Percentiles rank a stretch among this genome's conserved stretches.
phyloP scores from a whole-genome alignment of 1,140 invertebrate genomes.

The Drosophila mojavensis region DNA sequence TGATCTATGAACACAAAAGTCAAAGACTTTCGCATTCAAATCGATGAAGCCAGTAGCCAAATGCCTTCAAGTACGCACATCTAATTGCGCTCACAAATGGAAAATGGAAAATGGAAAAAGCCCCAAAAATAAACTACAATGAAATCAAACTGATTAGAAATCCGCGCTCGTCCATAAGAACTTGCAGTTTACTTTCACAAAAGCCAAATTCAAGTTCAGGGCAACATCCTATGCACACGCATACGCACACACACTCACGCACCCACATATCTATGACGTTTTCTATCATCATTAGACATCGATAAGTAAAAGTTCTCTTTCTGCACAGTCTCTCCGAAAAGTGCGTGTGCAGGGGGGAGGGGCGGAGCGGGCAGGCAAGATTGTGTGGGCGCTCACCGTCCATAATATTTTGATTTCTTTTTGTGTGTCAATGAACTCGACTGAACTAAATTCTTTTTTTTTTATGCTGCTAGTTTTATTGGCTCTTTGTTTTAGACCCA shows the following conservation, averaged over 20 bases:
- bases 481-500: constrained; percentile 45
- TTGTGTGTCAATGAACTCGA: constrained; percentile 77
- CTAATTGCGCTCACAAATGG: constrained; percentile 64
- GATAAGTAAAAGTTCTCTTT: constrained; percentile 39
- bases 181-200: constrained; percentile 59
- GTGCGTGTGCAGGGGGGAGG: constrained; percentile 12
- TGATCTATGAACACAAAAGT: constrained; percentile 63
- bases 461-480: constrained; percentile 61
- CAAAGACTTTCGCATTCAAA: constrained; percentile 67
- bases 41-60: constrained; percentile 30
- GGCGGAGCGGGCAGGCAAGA: not conserved
- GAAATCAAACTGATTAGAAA: constrained; percentile 65
- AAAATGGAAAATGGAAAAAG: constrained; percentile 27
- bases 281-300: constrained; percentile 27
- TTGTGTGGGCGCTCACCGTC: constrained; percentile 43
- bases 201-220: constrained; percentile 71
- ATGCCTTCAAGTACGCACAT: constrained; percentile 58
- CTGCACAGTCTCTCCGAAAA: not conserved
- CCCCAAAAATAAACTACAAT: constrained; percentile 1
- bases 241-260: no score
- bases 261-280: constrained; percentile 16
- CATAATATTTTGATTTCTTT: constrained; percentile 75
- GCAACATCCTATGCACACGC: constrained; percentile 21
- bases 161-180: constrained; percentile 59
- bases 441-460: constrained; percentile 74